Conservation (phyloP, 2,888 invertebrate species). For the Heliconius aoede region DNA sequence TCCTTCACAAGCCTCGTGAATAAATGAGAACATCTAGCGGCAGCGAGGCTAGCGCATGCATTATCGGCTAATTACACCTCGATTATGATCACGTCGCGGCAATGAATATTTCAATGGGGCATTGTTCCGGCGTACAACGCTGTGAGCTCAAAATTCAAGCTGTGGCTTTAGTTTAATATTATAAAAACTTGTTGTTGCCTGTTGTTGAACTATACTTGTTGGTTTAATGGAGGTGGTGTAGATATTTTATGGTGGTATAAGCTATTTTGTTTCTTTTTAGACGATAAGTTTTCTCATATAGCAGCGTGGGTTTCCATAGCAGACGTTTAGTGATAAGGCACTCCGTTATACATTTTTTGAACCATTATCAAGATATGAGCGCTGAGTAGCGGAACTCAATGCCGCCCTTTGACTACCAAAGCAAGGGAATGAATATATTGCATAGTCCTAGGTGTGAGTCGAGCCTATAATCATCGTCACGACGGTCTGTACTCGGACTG, state of each 20-base stretch:
- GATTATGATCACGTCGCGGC: slow-evolving; percentile 61
- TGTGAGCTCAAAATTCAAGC: slow-evolving; percentile 50
- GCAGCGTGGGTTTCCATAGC: too few species aligned
- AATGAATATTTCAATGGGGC: slow-evolving; percentile 62
- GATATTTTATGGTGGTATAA: slow-evolving; percentile 2
- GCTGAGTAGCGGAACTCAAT: too few species aligned
- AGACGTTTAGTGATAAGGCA: too few species aligned
- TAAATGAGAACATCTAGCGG: slow-evolving; percentile 44
- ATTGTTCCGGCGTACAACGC: slow-evolving; percentile 56
- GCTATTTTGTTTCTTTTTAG: background rate
- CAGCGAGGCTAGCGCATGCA: slow-evolving; percentile 49
- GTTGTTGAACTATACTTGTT: slow-evolving; percentile 10
- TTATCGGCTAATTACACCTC: slow-evolving; percentile 60
- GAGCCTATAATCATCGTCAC: background rate
- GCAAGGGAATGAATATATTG: background rate
- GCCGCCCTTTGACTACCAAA: too few species aligned
- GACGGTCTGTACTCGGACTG: background rate
- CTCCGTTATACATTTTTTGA: too few species aligned
- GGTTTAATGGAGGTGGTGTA: slow-evolving; percentile 1
- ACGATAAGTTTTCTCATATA: background rate
- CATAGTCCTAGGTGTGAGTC: too few species aligned
- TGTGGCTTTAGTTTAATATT: slow-evolving; percentile 39
- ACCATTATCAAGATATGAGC: too few species aligned
- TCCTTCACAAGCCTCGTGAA: slow-evolving; percentile 37
- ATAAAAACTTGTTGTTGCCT: slow-evolving; percentile 27